Conservation (phyloP, 2,888 invertebrate genomes). For the Ethmia dodecea region DNA sequence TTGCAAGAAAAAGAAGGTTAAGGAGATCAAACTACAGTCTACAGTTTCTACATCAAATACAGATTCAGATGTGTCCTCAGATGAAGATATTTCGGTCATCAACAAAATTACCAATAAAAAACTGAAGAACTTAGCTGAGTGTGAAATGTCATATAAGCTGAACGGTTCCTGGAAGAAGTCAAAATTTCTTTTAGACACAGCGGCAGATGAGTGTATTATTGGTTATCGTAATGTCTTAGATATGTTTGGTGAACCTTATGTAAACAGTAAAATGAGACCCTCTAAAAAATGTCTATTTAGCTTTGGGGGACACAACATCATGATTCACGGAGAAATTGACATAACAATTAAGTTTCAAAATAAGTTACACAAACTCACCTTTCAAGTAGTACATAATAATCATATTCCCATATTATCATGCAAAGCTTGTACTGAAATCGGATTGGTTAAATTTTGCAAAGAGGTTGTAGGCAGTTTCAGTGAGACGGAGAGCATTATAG, state of each 20-base stretch:
- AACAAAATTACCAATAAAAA: background rate
- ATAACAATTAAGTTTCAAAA: background rate
- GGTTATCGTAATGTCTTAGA: constrained; percentile 2
- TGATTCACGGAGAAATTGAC: constrained; percentile 6
- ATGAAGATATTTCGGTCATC: background rate
- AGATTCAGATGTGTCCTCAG: background rate
- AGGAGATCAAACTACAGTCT: background rate
- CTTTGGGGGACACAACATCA: constrained; percentile 5
- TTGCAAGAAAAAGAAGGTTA: constrained; percentile 7
- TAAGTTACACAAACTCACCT: constrained; percentile 1
- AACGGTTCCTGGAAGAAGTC: background rate
- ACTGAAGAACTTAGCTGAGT: background rate
- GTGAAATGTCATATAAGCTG: background rate
- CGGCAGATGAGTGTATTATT: constrained; percentile 5
- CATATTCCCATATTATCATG: constrained; percentile 8
- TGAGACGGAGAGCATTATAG: background rate
- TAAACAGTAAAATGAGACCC: constrained; percentile 1
- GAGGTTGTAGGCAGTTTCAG: background rate
- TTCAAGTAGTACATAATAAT: constrained; percentile 5
- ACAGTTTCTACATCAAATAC: no score
- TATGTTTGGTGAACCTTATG: constrained; percentile 5
- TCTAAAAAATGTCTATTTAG: constrained; percentile 6
- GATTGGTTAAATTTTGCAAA: constrained; percentile 6
- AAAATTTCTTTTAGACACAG: constrained; percentile 3
- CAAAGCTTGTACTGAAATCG: constrained; percentile 4